Base-by-base conservation (phyloP, 2,113 vertebrate species). In the Nannobrachium achirus region DNA sequence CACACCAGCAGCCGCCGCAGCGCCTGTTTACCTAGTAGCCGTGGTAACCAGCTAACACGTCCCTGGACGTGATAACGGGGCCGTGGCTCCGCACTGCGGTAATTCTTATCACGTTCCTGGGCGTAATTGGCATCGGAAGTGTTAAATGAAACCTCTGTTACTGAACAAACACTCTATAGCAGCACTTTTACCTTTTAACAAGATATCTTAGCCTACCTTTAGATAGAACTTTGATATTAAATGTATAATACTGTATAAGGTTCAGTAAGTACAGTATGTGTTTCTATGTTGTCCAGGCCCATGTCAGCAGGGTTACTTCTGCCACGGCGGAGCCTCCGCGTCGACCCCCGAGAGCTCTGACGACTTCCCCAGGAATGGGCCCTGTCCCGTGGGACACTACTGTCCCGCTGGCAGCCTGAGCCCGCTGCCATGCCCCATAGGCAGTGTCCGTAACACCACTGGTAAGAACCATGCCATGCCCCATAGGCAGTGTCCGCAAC, bases 281-380 rank as follows among this genome's bases (percentile, higher is more conserved):
- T 41, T 79, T 38, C 61, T 68, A 57, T 20, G 33, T 16, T 58
- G 0, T 63, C 11, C 62, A 98, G 96, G 95, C 33, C 82, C 56
- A 4, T 98, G 96, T 76, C 89, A 91, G 9, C 82, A 93, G 15
- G 95, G 96, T 6, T 95, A 91, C 89, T 95, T 93, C 82, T 99
- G 95, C 10, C 86, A 93, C n/a, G 92, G 92, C 62, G 95, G 94
- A 7, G 95, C 95, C 16, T 58, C 70, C 0, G 87, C 87, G 46
- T 87, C 93, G 10, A 79, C 91, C 16, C 95, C 96, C 0, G 77
- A 55, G 14, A 88, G 75, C 66, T 91, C 82, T 0, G 15, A 86
- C 0, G 10, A 0, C 0, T 92, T 89, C 49, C 88, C 89, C 0
- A 78, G 82, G 46, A 98, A 92, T 8, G 95, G 95, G 0, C 94